Base-by-base conservation (phyloP, 2,113 vertebrate genomes). In the Scalopus aquaticus region DNA sequence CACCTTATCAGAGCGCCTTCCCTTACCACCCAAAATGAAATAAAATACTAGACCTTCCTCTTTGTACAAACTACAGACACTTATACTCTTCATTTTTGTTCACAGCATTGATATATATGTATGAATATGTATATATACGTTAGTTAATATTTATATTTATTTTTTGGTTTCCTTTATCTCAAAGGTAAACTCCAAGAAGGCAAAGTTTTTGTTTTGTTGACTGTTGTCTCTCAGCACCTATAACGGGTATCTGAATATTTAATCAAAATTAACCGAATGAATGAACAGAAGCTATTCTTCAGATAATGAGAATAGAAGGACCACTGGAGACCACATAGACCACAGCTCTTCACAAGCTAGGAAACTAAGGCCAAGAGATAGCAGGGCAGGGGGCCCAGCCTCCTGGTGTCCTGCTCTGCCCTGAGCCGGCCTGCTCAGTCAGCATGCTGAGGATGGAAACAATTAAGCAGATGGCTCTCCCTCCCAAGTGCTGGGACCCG, bases 381-480 rank as follows among this genome's bases (percentile, higher is more conserved):
- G 76, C 42, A 77, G 54, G 70, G 64, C 58, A 32, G 26, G 56
- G 28, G 22, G n/a, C 62, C 30, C 72, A 13, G 28, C 32, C 39
- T 82, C 62, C 79, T 24, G 56, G 56, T 24, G 64, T 37, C 62
- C 74, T n/a, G 54, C 26, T 67, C 64, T 46, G 64, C 56, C 24
- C 54, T 2, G 0, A 88, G 91, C 10, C 28, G 72, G 49, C 54
- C 58, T 15, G 32, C 78, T 76, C 10, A 28, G 49, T 72, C 58
- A 51, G 58, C 16, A 70, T 17, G 74, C 39, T 8, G 49, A 58
- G 76, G 80, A 89, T 67, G 42, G 72, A 91, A 91, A 67, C 51
- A 70, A 93, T 94, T 72, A 95, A 89, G 83, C 82, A 77, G 42
- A 64, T 87, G 32, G 42, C 60, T 56, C 54, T 87, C 67, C 60